These are phyloP conservation scores for Dascillus cervinus DNA, from an alignment of 2,888 invertebrate species.

Conservation along the genomic window DNA sequence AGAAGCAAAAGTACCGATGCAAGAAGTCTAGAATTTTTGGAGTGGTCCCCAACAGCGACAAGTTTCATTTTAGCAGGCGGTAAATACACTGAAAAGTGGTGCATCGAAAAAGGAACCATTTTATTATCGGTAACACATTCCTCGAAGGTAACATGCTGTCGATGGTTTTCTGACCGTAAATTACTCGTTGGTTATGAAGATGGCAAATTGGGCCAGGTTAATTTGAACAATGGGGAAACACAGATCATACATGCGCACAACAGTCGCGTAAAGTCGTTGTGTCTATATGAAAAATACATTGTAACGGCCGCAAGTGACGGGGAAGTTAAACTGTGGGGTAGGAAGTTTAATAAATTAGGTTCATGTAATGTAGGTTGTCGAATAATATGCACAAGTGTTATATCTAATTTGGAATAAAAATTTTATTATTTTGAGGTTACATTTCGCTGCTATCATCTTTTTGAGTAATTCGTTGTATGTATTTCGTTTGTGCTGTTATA, in stretches of 20 bases:
- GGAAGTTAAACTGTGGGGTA: slow-evolving; percentile 65
- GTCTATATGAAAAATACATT: slow-evolving; percentile 49
- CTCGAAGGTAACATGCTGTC: slow-evolving; percentile 60
- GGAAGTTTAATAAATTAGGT: slow-evolving; percentile 47
- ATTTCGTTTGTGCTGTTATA: slow-evolving; percentile 67
- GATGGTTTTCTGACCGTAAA: slow-evolving; percentile 58
- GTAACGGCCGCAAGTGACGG: slow-evolving; percentile 69
- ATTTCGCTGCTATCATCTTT: slow-evolving; percentile 48
- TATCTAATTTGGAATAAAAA: background rate
- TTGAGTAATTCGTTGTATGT: slow-evolving; percentile 47
- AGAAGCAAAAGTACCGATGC: slow-evolving; percentile 54
- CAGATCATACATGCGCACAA: slow-evolving; percentile 50
- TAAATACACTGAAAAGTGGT: slow-evolving; percentile 71
- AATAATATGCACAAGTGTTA: slow-evolving; percentile 52
- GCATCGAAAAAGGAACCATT: slow-evolving; percentile 64
- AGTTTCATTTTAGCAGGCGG: slow-evolving; percentile 69
- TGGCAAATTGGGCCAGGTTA: slow-evolving; percentile 57
- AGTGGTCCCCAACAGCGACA: slow-evolving; percentile 71
- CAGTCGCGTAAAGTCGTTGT: slow-evolving; percentile 61
- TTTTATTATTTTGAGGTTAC: too few relatives aligned
- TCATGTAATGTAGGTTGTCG: slow-evolving; percentile 60
- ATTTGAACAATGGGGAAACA: slow-evolving; percentile 47
- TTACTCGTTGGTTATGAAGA: slow-evolving; percentile 67
- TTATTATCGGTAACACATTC: slow-evolving; percentile 58
- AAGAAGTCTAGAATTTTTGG: slow-evolving; percentile 30